Evolutionary conservation across 2,797 vertebrate species (phyloP).

Genomic region (Smutsia temminckii): DNA sequence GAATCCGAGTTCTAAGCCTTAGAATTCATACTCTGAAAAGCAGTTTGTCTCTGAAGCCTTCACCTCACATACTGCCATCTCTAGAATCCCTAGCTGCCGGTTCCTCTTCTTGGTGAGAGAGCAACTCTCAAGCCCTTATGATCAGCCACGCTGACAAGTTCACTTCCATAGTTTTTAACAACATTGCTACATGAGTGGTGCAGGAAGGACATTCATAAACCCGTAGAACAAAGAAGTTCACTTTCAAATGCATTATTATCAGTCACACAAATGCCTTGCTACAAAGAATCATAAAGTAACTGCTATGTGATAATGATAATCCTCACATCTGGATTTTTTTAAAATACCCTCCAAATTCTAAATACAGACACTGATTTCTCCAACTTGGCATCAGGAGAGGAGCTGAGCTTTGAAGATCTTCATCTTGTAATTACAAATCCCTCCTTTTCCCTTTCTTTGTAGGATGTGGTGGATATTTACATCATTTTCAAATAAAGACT

Average conservation of each 20-base stretch:
- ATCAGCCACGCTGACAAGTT: neutral
- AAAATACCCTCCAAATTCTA: conserved; percentile 26
- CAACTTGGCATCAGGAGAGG: neutral
- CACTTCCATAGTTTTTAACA: neutral
- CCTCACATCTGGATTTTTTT: neutral
- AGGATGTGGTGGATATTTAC: neutral
- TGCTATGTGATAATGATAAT: neutral
- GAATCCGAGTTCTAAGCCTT: neutral
- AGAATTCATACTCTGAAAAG: neutral
- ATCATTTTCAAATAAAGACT: neutral
- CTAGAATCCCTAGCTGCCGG: neutral
- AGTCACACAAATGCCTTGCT: neutral
- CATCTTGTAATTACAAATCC: conserved; percentile 1
- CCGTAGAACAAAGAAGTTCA: neutral
- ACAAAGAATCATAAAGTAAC: conserved; percentile 50
- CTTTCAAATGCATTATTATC: neutral
- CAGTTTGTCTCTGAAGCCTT: neutral
- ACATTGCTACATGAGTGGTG: neutral
- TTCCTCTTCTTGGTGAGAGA: conserved; percentile 26
- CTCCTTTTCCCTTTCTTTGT: neutral
- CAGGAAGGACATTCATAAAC: conserved; percentile 13
- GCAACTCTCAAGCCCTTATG: neutral
- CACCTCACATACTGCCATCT: neutral
- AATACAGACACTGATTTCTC: neutral
- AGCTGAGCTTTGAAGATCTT: neutral